Evolutionary conservation across 2,797 vertebrate genomes (phyloP).

Genomic region (Pagetopsis macropterus): DNA sequence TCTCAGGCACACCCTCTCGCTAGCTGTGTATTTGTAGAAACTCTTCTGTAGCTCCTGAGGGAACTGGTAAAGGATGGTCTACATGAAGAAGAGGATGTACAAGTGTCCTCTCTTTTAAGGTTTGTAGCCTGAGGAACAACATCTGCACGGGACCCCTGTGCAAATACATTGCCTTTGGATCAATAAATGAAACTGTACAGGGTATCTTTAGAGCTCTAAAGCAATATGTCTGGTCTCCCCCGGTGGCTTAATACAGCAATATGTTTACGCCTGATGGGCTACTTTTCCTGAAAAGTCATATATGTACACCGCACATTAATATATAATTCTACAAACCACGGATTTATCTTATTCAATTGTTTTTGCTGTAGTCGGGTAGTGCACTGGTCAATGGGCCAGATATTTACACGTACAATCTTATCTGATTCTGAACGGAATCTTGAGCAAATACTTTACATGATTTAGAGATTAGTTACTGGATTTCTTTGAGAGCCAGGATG

Average conservation of each 20-base stretch:
- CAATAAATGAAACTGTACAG: conserved; percentile 58
- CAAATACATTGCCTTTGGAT: conserved; percentile 54
- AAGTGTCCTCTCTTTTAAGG: conserved; percentile 35
- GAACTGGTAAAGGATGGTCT: conserved; percentile 20
- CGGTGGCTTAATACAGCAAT: conserved; percentile 35
- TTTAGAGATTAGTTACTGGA: neutral
- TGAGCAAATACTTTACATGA: neutral
- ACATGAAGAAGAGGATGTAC: conserved; percentile 41
- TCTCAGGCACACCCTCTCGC: conserved; percentile 23
- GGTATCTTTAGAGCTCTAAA: conserved; percentile 59
- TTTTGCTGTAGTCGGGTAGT: neutral
- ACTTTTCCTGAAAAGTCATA: conserved; percentile 21
- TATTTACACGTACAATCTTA: neutral
- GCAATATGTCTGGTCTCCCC: conserved; percentile 28
- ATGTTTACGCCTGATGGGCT: conserved; percentile 20
- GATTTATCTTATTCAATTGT: neutral
- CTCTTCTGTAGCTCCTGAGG: conserved; percentile 25
- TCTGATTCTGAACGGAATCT: neutral
- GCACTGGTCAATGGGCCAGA: neutral
- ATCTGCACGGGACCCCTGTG: conserved; percentile 48
- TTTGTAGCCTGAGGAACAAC: conserved; percentile 50
- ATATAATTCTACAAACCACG: neutral
- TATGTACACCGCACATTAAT: neutral
- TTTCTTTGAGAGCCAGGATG: neutral
- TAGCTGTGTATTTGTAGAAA: conserved; percentile 27